Evolutionary conservation across 2,113 vertebrate species (phyloP), one percentile per base, ranked within the genome.

Genomic region (Entelurus aequoreus): DNA sequence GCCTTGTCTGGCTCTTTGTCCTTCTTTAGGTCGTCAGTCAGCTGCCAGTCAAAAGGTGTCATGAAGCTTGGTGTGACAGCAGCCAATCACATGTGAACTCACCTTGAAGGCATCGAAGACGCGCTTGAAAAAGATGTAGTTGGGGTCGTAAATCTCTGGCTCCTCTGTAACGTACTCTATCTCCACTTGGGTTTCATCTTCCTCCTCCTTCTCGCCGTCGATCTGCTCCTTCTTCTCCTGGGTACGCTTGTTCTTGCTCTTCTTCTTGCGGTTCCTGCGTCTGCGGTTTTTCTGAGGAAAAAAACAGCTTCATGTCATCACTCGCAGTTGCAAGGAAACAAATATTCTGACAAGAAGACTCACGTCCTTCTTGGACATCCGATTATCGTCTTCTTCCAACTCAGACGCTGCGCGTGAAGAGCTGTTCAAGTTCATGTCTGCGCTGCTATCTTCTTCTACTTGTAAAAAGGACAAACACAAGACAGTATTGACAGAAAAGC

Each of bases 21-120:
- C 8, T 94, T 94, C 85, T 96, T 97, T 60, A 97, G 89, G 0
- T 97, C 94, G 8, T 97, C 94, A 0, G 94, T 94, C 72, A 97
- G 79, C 94, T 96, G 42, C 14, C 14, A 63, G 16, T 51, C 1
- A 19, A 19, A 1, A 0, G 16, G 6, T 0, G 2, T n/a, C 15
- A 8, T 62, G 0, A 16, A 16, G 40, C 8, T 3, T 16, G 4
- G 28, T 11, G 49, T 36, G 6, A 63, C 21, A 28, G 19, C 51
- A 53, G 35, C 12, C 35, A 59, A 3, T 6, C 5, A 6, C 1
- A 37, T 13, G 2, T 57, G 49, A 1, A 16, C 40, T 51, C 61
- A 97, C 94, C 93, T 94, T 97, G 82, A 97, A 97, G 0, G 94
- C 91, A 56, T 97, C 93, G 37, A 97, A 96, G 64, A 97, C 94